These are phyloP conservation scores for Eupithecia dodoneata DNA, from an alignment of 2,888 invertebrate species.

Conservation along the genomic window DNA sequence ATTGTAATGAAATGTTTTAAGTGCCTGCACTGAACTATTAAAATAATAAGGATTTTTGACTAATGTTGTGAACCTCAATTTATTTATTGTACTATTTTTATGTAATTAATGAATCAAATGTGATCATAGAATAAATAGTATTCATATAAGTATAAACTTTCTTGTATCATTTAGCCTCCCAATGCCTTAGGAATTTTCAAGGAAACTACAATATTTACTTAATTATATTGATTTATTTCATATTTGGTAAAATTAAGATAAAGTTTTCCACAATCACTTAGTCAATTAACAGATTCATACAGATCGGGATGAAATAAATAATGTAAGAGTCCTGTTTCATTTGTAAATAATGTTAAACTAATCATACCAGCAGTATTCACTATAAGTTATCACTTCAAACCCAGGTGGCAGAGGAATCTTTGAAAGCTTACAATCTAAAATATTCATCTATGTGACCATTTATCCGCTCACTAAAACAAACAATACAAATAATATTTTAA, in stretches of 20 bases:
- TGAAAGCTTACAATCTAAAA: constrained; percentile 76
- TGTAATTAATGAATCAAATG: constrained; percentile 40
- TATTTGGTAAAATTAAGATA: constrained; percentile 83
- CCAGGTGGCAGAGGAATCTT: constrained; percentile 81
- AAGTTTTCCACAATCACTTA: constrained; percentile 79
- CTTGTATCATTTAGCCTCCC: not conserved
- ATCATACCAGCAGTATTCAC: constrained; percentile 75
- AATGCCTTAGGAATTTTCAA: constrained; percentile 25
- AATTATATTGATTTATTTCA: constrained; percentile 79
- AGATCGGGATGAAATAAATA: constrained; percentile 83
- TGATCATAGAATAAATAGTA: constrained; percentile 56
- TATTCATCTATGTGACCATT: constrained; percentile 78
- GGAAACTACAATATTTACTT: constrained; percentile 49
- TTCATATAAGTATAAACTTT: constrained; percentile 43
- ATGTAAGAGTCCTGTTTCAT: constrained; percentile 77
- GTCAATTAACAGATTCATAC: constrained; percentile 80
- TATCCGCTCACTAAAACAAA: constrained; percentile 74
- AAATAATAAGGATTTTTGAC: not conserved
- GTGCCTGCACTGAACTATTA: constrained; percentile 2
- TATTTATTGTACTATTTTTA: constrained; percentile 31
- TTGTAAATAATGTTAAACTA: constrained; percentile 74
- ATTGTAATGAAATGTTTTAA: not conserved
- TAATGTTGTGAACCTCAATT: constrained; percentile 32
- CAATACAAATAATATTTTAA: constrained; percentile 44
- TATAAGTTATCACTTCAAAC: constrained; percentile 82